A percentile compares a stretch with the other conserved stretches of the same genome.
phyloP scores from a whole-genome alignment of 1,140 invertebrate species.

The Drosophila subpulchrella region DNA sequence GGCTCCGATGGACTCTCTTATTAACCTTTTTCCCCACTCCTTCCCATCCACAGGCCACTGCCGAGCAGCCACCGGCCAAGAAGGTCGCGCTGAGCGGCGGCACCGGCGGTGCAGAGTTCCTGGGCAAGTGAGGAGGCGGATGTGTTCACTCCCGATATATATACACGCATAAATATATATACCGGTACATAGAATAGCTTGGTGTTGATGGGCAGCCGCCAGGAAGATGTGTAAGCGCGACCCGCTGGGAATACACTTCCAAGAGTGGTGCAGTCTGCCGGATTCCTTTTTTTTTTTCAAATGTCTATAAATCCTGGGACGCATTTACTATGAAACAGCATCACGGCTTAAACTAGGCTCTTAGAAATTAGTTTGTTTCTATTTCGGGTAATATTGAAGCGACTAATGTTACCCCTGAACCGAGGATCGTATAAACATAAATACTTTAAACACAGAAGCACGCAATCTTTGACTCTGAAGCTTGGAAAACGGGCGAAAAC shows the following conservation, averaged over 20 bases:
- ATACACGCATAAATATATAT: constrained; percentile 26
- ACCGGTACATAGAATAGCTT: constrained; percentile 14
- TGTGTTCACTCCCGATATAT: constrained; percentile 31
- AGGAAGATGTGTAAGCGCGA: not conserved
- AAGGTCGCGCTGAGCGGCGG: constrained; percentile 43
- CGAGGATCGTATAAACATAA: not conserved
- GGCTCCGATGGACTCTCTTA: not conserved
- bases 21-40: too few species aligned
- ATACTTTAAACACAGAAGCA: not conserved
- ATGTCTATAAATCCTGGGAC: constrained; percentile 36
- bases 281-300: constrained; percentile 14
- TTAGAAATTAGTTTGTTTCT: constrained; percentile 5
- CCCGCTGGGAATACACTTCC: not conserved
- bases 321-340: constrained; percentile 46
- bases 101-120: constrained; percentile 26
- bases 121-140: constrained; percentile 39
- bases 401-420: not conserved
- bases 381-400: constrained; percentile 6
- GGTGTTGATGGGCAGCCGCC: not conserved
- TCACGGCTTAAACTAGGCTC: constrained; percentile 38
- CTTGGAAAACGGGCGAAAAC: too few species aligned
- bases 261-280: not conserved
- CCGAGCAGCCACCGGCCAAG: constrained; percentile 61
- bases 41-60: constrained; percentile 23
- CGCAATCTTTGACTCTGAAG: not conserved